Percentiles rank a stretch among this genome's conserved stretches.
Conservation (phyloP, 30 jellyfish, hydroid and myxozoan genomes). For the Cassiopea xamachana region DNA sequence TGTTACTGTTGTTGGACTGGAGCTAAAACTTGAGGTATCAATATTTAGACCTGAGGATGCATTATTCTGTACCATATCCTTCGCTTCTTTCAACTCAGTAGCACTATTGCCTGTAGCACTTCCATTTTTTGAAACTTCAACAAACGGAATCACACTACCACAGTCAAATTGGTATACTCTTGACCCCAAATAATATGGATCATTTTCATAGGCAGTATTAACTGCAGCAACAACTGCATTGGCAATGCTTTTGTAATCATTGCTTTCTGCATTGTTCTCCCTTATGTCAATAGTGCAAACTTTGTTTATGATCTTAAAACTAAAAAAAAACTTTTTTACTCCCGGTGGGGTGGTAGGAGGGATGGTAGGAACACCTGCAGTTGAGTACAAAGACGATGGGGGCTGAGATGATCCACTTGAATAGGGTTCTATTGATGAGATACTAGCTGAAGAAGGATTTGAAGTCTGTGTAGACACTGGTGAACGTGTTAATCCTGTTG, state of each 20-base stretch:
- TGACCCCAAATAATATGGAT: slow-evolving; percentile 30
- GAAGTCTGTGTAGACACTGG: neutral
- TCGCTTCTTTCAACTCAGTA: slow-evolving; percentile 17
- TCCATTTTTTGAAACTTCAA: slow-evolving; percentile 51
- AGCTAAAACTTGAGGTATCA: slow-evolving; percentile 6
- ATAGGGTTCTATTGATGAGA: neutral
- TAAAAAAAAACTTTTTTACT: slow-evolving; percentile 22
- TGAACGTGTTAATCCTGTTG: neutral
- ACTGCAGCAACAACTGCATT: slow-evolving; percentile 14
- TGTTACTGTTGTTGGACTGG: slow-evolving; percentile 1
- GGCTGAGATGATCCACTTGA: neutral
- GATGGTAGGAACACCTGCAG: neutral
- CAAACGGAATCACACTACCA: slow-evolving; percentile 75
- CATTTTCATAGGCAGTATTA: slow-evolving; percentile 36
- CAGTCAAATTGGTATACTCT: slow-evolving; percentile 41
- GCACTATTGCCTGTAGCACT: slow-evolving; percentile 22
- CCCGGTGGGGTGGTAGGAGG: neutral
- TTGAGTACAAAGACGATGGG: neutral
- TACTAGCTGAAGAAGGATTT: neutral
- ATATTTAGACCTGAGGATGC: slow-evolving; percentile 4
- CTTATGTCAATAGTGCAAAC: slow-evolving; percentile 40
- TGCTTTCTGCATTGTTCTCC: slow-evolving; percentile 31
- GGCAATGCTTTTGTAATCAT: slow-evolving; percentile 14
- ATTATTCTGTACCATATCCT: slow-evolving; percentile 4
- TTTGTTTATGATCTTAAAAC: slow-evolving; percentile 40